phyloP scores from a whole-genome alignment of 2,113 vertebrate species.

The Bubalus kerabau region DNA sequence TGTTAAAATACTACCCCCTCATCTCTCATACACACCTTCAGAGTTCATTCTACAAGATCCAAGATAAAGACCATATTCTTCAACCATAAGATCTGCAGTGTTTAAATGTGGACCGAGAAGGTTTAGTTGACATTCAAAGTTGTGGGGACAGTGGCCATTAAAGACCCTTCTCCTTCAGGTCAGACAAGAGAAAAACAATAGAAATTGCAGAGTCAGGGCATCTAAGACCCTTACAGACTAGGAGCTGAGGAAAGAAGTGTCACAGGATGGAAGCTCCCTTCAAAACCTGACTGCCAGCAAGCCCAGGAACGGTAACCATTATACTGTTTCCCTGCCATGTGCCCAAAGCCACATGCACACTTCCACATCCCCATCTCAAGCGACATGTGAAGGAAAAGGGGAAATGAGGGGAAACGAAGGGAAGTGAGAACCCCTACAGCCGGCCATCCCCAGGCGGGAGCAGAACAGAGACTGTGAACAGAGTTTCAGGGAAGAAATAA shows the following conservation, averaged over 20 bases:
- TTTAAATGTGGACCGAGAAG: background rate
- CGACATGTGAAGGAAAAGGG: background rate
- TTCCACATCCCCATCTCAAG: slow-evolving; percentile 13
- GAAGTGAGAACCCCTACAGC: background rate
- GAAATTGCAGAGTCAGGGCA: slow-evolving; percentile 66
- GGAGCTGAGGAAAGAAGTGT: background rate
- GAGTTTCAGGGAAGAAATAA: slow-evolving; percentile 48
- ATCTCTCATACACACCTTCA: background rate
- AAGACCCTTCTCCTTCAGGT: slow-evolving; percentile 26
- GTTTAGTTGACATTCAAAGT: slow-evolving; percentile 28
- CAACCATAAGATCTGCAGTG: background rate
- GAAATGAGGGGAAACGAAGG: background rate
- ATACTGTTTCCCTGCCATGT: background rate
- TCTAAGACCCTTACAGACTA: background rate
- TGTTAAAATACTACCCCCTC: background rate
- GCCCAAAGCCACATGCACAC: background rate
- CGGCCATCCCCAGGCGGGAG: background rate
- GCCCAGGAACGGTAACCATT: background rate
- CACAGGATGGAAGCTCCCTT: background rate
- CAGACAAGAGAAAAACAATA: slow-evolving; percentile 64
- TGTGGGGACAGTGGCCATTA: background rate
- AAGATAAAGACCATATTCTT: slow-evolving; percentile 1
- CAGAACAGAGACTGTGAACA: background rate
- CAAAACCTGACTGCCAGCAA: background rate
- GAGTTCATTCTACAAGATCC: slow-evolving; percentile 31